These are phyloP conservation scores for Rhynchopsitta pachyrhyncha DNA, from an alignment of 2,113 vertebrate genomes.

Conservation along the genomic window DNA sequence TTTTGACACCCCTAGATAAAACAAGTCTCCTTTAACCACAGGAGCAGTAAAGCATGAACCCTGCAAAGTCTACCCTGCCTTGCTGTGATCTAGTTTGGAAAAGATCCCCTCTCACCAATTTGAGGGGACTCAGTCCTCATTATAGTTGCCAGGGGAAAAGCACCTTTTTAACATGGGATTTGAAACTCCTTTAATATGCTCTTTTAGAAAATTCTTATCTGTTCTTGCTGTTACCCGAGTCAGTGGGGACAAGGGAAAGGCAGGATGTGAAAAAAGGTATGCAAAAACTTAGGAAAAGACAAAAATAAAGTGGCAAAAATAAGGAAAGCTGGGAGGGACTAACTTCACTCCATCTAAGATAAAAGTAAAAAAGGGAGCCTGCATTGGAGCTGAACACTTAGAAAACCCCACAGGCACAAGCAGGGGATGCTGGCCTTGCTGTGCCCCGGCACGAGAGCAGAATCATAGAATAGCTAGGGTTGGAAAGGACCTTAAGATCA, in stretches of 20 bases:
- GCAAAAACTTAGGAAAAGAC: neutral
- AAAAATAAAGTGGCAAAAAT: neutral
- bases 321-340: neutral
- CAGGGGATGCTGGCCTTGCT: neutral
- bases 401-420: neutral
- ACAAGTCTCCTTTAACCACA: neutral
- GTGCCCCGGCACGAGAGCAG: neutral
- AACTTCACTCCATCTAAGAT: neutral
- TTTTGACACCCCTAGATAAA: neutral
- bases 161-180: neutral
- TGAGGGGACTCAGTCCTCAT: neutral
- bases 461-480: neutral
- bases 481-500: neutral
- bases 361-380: neutral
- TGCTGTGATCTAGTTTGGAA: neutral
- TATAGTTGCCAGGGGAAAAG: neutral
- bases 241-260: neutral
- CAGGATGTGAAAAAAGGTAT: accelerated
- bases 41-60: neutral
- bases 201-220: neutral
- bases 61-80: neutral
- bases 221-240: neutral
- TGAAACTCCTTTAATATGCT: neutral
- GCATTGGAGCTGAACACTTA: neutral
- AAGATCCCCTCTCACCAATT: neutral